Percentiles rank a stretch among this genome's conserved stretches.
Conservation (phyloP, 2,113 vertebrate genomes). For the Dicentrarchus labrax region DNA sequence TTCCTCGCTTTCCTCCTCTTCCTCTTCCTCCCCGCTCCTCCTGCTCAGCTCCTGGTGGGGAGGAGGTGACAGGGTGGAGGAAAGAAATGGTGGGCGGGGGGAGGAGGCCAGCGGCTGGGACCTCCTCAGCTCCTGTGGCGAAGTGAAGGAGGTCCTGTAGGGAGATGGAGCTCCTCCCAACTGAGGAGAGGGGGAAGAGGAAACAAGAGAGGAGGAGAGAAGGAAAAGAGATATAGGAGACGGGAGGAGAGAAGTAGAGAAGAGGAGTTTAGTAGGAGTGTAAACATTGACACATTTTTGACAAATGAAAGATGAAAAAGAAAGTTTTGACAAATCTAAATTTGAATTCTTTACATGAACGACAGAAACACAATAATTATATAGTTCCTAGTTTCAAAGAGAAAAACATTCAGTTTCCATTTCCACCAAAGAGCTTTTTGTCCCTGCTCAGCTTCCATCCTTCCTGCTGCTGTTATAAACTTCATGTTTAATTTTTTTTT, state of each 20-base stretch:
- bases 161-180: conserved; percentile 86
- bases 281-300: no score
- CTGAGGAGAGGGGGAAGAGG: conserved; percentile 75
- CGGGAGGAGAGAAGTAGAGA: neutral
- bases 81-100: conserved; percentile 89
- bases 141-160: conserved; percentile 91
- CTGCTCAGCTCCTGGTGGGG: neutral
- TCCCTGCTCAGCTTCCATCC: no score
- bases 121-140: conserved; percentile 83
- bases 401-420: no score
- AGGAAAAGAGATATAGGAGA: neutral
- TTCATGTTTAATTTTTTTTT: no score
- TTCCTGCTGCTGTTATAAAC: no score
- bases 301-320: no score
- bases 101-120: conserved; percentile 86
- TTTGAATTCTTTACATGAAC: no score
- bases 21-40: neutral
- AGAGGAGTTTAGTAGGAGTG: no score
- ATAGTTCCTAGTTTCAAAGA: no score
- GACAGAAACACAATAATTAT: no score
- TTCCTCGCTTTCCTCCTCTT: neutral
- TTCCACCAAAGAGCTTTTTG: no score
- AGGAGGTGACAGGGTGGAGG: conserved; percentile 65
- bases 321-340: no score
- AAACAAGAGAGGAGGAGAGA: neutral